Evolutionary conservation across 2,888 invertebrate genomes (phyloP).

Genomic region (Drosophila prostipennis): DNA sequence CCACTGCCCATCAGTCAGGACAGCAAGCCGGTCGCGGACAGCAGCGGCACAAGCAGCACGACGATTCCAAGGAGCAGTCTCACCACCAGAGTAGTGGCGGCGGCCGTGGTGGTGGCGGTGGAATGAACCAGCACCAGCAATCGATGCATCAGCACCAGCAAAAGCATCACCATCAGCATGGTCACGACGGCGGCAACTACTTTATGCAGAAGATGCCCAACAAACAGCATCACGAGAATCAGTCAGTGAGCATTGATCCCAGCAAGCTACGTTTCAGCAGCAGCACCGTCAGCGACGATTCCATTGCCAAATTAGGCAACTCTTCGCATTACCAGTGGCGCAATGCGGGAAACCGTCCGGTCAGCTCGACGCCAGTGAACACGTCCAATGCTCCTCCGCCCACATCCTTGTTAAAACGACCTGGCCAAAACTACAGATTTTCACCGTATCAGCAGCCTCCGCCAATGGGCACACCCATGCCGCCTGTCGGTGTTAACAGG

Average conservation of each 20-base stretch:
- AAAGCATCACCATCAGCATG: conserved; percentile 55
- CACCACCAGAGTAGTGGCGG: conserved; percentile 24
- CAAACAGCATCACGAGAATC: conserved; percentile 71
- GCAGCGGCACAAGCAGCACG: conserved; percentile 49
- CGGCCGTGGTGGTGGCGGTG: conserved; percentile 35
- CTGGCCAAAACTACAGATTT: conserved; percentile 37
- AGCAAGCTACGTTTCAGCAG: conserved; percentile 78
- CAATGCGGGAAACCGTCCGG: conserved; percentile 55
- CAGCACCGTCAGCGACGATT: conserved; percentile 61
- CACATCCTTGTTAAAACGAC: conserved; percentile 55
- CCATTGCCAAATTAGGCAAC: conserved; percentile 71
- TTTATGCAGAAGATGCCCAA: conserved; percentile 72
- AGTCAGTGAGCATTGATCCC: conserved; percentile 72
- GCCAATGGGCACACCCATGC: conserved; percentile 9
- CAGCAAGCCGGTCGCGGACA: conserved; percentile 39
- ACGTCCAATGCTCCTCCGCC: conserved; percentile 35
- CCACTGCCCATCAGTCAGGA: conserved; percentile 8
- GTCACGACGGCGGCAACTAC: conserved; percentile 51
- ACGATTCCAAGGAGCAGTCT: conserved; percentile 49
- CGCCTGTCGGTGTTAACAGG: conserved; percentile 6
- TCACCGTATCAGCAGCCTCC: conserved; percentile 49
- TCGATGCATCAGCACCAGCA: conserved; percentile 50
- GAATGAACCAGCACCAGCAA: conserved; percentile 46
- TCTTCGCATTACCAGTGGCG: conserved; percentile 75
- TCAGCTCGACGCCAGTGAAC: conserved; percentile 31